Conservation (phyloP, 2,888 invertebrate genomes). For the Drosophila monieri region DNA sequence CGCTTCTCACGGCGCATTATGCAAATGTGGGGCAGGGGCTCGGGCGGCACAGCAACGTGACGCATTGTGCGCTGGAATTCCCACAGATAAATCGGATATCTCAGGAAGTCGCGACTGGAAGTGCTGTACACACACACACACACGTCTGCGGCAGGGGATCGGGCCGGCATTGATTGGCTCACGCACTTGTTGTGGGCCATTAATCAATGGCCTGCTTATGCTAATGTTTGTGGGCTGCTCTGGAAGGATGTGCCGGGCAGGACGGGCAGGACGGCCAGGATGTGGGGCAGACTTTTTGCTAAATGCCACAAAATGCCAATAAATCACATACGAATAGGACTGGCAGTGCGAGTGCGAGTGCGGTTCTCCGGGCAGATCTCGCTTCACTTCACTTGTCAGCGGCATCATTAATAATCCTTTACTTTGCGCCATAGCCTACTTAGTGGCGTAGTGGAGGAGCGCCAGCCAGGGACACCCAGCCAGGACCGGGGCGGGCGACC, state of each 20-base stretch:
- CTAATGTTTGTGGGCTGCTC: conserved; percentile 44
- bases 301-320: conserved; percentile 71
- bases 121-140: not conserved
- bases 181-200: conserved; percentile 68
- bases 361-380: conserved; percentile 14
- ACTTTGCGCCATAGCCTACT: conserved; percentile 64
- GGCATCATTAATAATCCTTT: conserved; percentile 82
- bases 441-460: conserved; percentile 40
- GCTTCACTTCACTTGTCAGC: conserved; percentile 78
- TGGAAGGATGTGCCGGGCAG: not conserved
- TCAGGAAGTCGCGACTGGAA: not conserved
- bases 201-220: conserved; percentile 68
- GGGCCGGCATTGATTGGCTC: conserved; percentile 51
- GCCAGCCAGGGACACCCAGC: not conserved
- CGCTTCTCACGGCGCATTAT: conserved; percentile 63
- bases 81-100: conserved; percentile 23
- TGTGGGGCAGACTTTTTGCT: conserved; percentile 33
- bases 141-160: not conserved
- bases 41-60: conserved; percentile 1
- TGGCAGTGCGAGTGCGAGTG: conserved; percentile 4
- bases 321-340: conserved; percentile 65
- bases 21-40: conserved; percentile 36
- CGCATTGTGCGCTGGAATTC: conserved; percentile 35
- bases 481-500: not conserved
- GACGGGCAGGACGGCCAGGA: not conserved